Evolutionary conservation across 2,797 vertebrate genomes (phyloP).

Genomic region (Caiman crocodilus): DNA sequence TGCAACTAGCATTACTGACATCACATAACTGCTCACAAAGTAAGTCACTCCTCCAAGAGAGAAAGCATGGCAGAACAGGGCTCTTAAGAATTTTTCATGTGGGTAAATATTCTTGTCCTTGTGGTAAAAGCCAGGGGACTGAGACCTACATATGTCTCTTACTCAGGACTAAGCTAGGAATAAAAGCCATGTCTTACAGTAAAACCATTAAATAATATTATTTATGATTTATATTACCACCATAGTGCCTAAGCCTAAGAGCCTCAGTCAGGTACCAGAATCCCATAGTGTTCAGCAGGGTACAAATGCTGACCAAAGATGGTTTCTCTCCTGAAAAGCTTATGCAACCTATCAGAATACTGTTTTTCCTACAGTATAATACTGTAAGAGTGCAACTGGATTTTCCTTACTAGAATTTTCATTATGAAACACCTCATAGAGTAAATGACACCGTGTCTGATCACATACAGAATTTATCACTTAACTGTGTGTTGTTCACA

Average conservation of each 20-base stretch:
- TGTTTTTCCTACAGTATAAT: conserved; percentile 7
- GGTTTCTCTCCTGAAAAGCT: neutral
- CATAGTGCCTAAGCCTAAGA: neutral
- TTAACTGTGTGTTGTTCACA: neutral
- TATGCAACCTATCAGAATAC: neutral
- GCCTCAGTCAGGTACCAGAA: neutral
- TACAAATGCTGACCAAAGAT: neutral
- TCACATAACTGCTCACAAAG: neutral
- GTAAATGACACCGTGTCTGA: conserved; percentile 63
- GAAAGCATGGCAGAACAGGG: neutral
- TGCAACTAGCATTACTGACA: neutral
- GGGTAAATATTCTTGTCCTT: rapidly evolving
- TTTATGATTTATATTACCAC: neutral
- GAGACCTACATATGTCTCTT: neutral
- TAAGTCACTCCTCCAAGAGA: neutral
- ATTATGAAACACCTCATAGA: conserved; percentile 41
- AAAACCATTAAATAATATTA: neutral
- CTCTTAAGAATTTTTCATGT: neutral
- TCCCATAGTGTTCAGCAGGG: neutral
- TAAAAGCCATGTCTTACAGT: neutral
- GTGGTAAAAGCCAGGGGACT: neutral
- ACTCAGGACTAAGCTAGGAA: neutral
- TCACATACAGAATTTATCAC: conserved; percentile 19
- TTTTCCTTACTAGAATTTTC: conserved; percentile 50
- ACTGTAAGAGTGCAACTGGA: conserved; percentile 29